Evolutionary conservation across 2,797 vertebrate species (phyloP), one percentile per base, ranked within the genome.

Genomic region (Chelonia mydas): DNA sequence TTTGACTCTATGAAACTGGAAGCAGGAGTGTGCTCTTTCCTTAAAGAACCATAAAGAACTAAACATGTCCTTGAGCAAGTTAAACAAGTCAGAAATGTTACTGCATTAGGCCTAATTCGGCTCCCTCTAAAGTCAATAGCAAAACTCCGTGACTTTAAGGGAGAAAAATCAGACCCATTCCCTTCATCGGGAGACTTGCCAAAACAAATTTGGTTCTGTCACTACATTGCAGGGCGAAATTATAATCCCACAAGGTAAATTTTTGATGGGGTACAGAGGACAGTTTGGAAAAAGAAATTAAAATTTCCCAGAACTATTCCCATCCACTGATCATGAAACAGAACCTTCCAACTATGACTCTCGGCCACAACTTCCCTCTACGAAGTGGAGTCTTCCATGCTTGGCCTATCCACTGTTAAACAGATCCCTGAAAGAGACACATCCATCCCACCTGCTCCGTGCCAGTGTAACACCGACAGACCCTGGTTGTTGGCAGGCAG

Each of bases 41-140:
- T 68, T 91, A 81, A 90, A 21, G 76, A 87, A 68, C 13, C 74
- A 27, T 80, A 82, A 80, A 95, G 80, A 96, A 72, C 79, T 80
- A 45, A 90, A 74, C 33, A 68, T 55, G 12, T 0, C 27, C 13
- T 85, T 84, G 86, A 13, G 55, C 19, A 61, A 49, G 57, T 74
- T 92, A 89, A 94, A 91, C 50, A 92, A 92, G 84, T 54, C 77
- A 83, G 89, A 91, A 81, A 81, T 93, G 92, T 91, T 94, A 68
- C 88, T 93, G 83, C 77, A 80, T 87, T 94, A 92, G 81, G 74
- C 79, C 78, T 31, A 90, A 83, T 59, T 68, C n/a, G 87, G n/a
- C 68, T 86, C 55, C 59, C 93, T 80, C 1, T 90, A 81, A 94
- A 92, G 83, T 76, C 81, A 86, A 91, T 4, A 90, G 84, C 81